Evolutionary conservation across 2,888 invertebrate species (phyloP), one percentile per base, ranked within the genome.

Genomic region (Nomada fucata): DNA sequence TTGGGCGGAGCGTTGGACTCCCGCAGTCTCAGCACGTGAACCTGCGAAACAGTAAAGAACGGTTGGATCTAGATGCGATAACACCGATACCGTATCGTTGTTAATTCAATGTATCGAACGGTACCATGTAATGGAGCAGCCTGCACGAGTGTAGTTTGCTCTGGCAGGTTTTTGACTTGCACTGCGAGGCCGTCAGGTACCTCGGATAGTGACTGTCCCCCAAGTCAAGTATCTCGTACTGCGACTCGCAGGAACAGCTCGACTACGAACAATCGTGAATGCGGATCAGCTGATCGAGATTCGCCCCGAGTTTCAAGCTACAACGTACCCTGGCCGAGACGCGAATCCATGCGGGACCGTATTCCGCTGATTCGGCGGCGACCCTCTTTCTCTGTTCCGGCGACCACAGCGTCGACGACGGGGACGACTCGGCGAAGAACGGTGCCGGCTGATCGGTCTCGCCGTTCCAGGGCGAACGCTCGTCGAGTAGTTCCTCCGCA

Each of bases 141-240:
- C 79, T 86, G 83, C 91, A 91, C 42, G 86, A 84, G 73, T 88
- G 87, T 47, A 90, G 87, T 72, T 88, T 91, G 61, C 72, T 85
- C 73, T 84, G 84, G 47, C 88, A 87, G 15, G 83, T 55, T 44
- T 87, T 90, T 11, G 83, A 64, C 5, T 83, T 88, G 76, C 92
- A 92, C 0, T 69, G 83, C 0, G 90, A 89, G 0, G 68, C 82
- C 2, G 89, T 86, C 47, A 92, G 77, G 65, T 90, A 91, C 71
- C 90, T 87, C 2, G 92, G 92, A 72, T 91, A 92, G 73, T 89
- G 84, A 2, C 88, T 89, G 18, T 86, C 83, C 9, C 91, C 92
- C 1, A 92, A 83, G 67, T 91, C 89, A 11, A 81, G 68, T n/a
- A 90, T 72, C 5, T 87, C 86, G 68, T 89, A 86, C 42, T 89